phyloP scores from a whole-genome alignment of 2,888 invertebrate species.

The Gastrophysa polygoni region DNA sequence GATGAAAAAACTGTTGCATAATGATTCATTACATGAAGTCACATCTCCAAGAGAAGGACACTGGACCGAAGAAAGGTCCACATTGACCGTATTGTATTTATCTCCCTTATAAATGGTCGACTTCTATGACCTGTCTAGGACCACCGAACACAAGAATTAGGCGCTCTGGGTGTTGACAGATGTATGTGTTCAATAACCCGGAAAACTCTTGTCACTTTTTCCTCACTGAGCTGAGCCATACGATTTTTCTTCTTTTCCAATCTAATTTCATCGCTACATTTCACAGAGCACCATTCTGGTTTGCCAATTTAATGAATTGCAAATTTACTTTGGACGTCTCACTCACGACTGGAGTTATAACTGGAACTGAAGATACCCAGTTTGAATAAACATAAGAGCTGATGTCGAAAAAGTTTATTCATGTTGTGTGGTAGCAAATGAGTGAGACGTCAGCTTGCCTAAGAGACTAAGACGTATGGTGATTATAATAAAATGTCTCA shows the following conservation, averaged over 20 bases:
- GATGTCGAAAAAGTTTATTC: not conserved
- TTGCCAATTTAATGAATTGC: constrained; percentile 1
- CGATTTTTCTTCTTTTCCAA: constrained; percentile 45
- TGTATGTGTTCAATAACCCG: constrained; percentile 58
- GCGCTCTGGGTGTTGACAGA: constrained; percentile 57
- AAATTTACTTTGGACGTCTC: constrained; percentile 1
- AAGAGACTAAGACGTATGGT: not conserved
- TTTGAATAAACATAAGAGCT: constrained; percentile 1
- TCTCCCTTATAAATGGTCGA: not conserved
- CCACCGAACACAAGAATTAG: constrained; percentile 56
- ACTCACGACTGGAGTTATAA: not conserved
- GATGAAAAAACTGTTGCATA: too few species aligned
- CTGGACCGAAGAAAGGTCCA: not conserved
- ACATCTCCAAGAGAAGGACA: not conserved
- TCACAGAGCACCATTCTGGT: constrained; percentile 14
- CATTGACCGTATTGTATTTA: not conserved
- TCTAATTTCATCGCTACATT: constrained; percentile 49
- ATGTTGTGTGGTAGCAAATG: not conserved
- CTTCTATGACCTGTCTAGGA: constrained; percentile 45
- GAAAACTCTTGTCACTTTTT: constrained; percentile 57
- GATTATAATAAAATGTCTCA: too few species aligned
- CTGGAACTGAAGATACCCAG: not conserved
- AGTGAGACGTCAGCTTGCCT: not conserved
- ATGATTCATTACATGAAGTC: too few species aligned
- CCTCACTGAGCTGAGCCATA: constrained; percentile 36